phyloP scores from a whole-genome alignment of 2,888 invertebrate species.

The Xestia rhomboidea region DNA sequence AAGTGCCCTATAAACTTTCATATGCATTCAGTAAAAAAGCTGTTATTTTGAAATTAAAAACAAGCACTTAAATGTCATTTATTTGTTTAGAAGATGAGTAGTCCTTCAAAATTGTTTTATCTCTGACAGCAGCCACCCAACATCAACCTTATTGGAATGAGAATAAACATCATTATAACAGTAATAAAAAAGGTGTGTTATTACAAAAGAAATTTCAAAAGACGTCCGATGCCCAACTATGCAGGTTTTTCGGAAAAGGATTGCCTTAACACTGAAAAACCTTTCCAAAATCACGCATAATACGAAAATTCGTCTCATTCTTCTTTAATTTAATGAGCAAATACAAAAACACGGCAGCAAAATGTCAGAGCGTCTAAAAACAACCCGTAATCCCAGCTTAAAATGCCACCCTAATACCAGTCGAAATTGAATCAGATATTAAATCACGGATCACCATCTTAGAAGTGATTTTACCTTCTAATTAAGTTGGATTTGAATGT shows the following conservation, averaged over 20 bases:
- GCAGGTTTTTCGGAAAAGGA: neutral
- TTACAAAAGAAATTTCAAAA: neutral
- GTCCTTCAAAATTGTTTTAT: neutral
- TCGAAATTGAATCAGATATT: slow-evolving; percentile 19
- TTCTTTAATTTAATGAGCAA: neutral
- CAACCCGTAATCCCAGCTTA: slow-evolving; percentile 23
- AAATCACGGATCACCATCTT: slow-evolving; percentile 12
- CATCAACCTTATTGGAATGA: neutral
- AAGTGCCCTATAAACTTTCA: too few species aligned
- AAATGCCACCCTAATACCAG: slow-evolving; percentile 17
- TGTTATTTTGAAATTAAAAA: too few species aligned
- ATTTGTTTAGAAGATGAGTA: neutral
- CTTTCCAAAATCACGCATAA: neutral
- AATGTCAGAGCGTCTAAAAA: slow-evolving; percentile 3
- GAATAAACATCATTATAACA: too few species aligned
- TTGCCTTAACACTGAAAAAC: neutral
- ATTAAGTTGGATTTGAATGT: neutral
- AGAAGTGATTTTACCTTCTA: slow-evolving; percentile 2
- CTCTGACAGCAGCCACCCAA: too few species aligned
- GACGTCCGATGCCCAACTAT: neutral
- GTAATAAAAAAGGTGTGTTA: too few species aligned
- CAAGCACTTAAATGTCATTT: too few species aligned
- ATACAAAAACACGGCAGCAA: neutral
- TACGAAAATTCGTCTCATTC: too few species aligned
- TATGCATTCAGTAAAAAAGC: too few species aligned